Percentiles rank a stretch among this genome's conserved stretches.
phyloP scores from a whole-genome alignment of 2,797 vertebrate genomes.

The Protosalanx chinensis region DNA sequence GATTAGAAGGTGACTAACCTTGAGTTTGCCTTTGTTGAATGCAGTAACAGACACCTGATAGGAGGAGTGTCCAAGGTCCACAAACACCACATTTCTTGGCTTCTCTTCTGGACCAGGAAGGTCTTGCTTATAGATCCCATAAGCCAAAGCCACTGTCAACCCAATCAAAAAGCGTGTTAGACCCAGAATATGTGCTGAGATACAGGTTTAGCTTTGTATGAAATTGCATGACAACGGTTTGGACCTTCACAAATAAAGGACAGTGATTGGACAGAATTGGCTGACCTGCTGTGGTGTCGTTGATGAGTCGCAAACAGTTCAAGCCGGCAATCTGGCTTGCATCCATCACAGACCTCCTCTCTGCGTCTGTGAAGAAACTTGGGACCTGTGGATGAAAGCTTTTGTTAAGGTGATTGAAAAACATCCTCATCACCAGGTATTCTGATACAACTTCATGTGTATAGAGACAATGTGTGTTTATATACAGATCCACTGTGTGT shows the following conservation, averaged over 20 bases:
- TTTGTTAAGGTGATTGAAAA: not conserved
- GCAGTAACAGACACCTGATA: slow-evolving; percentile 93
- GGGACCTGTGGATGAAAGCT: slow-evolving; percentile 78
- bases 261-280: slow-evolving; percentile 5
- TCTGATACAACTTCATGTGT: not conserved
- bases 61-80: slow-evolving; percentile 95
- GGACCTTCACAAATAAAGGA: not conserved
- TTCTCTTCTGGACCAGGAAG: slow-evolving; percentile 91
- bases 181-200: not conserved
- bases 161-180: slow-evolving; percentile 15
- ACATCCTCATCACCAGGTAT: not conserved
- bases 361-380: slow-evolving; percentile 92
- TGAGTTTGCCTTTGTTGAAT: slow-evolving; percentile 97
- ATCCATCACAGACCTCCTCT: slow-evolving; percentile 92
- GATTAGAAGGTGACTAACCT: slow-evolving; percentile 69
- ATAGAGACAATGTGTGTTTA: too few species aligned
- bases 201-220: not conserved
- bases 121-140: slow-evolving; percentile 98
- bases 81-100: slow-evolving; percentile 93
- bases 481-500: too few species aligned
- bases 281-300: slow-evolving; percentile 95
- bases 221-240: not conserved
- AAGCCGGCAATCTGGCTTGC: slow-evolving; percentile 93
- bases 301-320: slow-evolving; percentile 92
- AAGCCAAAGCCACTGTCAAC: slow-evolving; percentile 88